Conservation (phyloP, 2,888 invertebrate species). For the Meiosimyza decipiens region DNA sequence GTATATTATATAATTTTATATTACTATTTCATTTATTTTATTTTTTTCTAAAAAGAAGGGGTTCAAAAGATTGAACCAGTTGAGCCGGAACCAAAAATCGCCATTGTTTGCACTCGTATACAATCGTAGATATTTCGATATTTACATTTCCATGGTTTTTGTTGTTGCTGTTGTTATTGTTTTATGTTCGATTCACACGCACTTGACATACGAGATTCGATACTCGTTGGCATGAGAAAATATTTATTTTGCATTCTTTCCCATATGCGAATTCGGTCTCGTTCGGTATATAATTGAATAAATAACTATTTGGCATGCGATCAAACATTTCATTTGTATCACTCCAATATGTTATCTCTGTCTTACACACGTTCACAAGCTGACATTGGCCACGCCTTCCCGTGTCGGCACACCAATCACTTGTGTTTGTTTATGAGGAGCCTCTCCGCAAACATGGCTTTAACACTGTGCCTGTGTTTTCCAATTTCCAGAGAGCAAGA, state of each 20-base stretch:
- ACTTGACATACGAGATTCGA: too few species aligned
- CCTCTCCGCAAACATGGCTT: slow-evolving; percentile 28
- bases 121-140: background rate
- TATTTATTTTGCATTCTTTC: too few species aligned
- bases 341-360: background rate
- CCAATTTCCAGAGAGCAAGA: background rate
- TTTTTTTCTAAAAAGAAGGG: too few species aligned
- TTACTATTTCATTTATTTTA: too few species aligned
- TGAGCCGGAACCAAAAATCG: slow-evolving; percentile 24
- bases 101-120: slow-evolving; percentile 19
- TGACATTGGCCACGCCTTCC: slow-evolving; percentile 27
- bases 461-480: background rate
- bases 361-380: background rate
- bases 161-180: background rate
- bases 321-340: background rate
- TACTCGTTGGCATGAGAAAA: too few species aligned
- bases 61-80: background rate
- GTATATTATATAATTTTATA: too few species aligned
- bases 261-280: too few species aligned
- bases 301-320: background rate
- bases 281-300: too few species aligned
- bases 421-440: slow-evolving; percentile 14
- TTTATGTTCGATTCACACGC: background rate
- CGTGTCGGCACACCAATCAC: slow-evolving; percentile 31
- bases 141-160: background rate